These are phyloP conservation scores for Phymatocera aterrima DNA, from an alignment of 2,888 invertebrate genomes.

Conservation along the genomic window DNA sequence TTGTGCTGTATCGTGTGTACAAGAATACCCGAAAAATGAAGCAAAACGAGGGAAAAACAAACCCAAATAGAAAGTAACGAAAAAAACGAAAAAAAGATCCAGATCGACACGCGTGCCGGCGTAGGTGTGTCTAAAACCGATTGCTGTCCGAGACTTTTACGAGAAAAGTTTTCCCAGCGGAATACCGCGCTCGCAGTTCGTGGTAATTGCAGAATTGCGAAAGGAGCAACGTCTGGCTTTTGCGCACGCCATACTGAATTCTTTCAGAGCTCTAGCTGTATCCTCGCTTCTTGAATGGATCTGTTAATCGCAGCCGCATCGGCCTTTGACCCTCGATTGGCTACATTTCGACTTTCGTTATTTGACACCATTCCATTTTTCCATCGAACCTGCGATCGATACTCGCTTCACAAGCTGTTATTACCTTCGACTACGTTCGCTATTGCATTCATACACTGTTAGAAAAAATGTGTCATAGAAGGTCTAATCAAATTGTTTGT, in stretches of 20 bases:
- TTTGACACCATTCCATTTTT: neutral
- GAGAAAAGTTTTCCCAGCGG: constrained; percentile 29
- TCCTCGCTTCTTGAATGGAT: neutral
- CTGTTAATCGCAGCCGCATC: neutral
- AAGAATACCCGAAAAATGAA: too few species aligned
- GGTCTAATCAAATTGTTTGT: too few species aligned
- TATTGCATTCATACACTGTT: too few species aligned
- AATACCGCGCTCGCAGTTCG: neutral
- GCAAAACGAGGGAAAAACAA: too few species aligned
- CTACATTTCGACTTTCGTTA: neutral
- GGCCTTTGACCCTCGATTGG: neutral
- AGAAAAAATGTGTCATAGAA: too few species aligned
- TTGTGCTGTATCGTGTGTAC: too few species aligned
- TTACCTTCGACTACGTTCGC: neutral
- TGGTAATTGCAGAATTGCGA: constrained; percentile 9
- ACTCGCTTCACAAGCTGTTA: neutral
- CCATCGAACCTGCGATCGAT: neutral
- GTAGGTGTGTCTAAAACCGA: constrained; percentile 5
- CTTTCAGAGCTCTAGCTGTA: neutral
- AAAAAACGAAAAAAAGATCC: neutral
- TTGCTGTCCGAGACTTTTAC: constrained; percentile 23
- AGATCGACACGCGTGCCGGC: neutral
- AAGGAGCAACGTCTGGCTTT: neutral
- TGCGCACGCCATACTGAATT: neutral
- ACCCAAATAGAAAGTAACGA: too few species aligned